phyloP scores from a whole-genome alignment of 2,797 vertebrate species.

The Borostomias antarcticus region DNA sequence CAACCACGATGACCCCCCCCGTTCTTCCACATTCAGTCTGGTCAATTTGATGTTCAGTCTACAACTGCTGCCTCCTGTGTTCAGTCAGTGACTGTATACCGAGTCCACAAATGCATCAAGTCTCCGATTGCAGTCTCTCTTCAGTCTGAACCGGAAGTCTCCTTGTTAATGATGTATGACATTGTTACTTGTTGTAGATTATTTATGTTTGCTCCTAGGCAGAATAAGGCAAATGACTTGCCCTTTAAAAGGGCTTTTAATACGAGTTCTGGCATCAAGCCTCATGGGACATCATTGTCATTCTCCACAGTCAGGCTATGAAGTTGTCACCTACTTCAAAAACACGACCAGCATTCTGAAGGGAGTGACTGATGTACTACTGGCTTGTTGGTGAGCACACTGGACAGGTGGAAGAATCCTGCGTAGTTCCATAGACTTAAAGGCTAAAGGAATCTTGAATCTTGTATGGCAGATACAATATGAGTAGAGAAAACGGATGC shows the following conservation, averaged over 20 bases:
- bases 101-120: not conserved
- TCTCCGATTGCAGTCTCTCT: not conserved
- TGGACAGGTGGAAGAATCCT: conserved; percentile 6
- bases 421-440: conserved; percentile 11
- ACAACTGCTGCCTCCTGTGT: not conserved
- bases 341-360: not conserved
- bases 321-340: conserved; percentile 1
- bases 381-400: conserved; percentile 14
- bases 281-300: not conserved
- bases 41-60: not conserved
- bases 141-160: not conserved
- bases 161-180: conserved; percentile 8
- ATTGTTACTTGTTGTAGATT: conserved; percentile 33
- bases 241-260: conserved; percentile 50
- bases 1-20: not conserved
- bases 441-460: too few species aligned
- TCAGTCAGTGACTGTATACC: not conserved
- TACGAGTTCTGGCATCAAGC: conserved; percentile 16
- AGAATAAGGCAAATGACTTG: conserved; percentile 31
- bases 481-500: conserved; percentile 6
- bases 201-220: conserved; percentile 23
- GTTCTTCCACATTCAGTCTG: not conserved
- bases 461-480: not conserved
- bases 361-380: not conserved
- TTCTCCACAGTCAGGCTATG: conserved; percentile 1